Evolutionary conservation across 37 sponge, comb jelly and placozoan species (phyloP).

Genomic region (Chondrosia reniformis): DNA sequence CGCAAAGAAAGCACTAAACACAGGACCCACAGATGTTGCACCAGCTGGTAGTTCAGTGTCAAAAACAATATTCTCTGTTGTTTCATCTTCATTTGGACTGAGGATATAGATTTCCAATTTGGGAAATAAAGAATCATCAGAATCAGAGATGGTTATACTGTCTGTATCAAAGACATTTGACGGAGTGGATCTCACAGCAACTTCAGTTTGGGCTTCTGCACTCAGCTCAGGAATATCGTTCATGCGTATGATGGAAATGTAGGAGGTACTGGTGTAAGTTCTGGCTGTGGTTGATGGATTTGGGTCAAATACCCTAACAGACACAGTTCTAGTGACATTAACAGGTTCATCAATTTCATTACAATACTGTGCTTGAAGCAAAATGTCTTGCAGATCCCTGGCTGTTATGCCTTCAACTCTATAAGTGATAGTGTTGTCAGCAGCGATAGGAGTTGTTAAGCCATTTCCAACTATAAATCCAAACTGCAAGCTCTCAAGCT

Average conservation of each 20-base stretch:
- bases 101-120: slow-evolving; percentile 40
- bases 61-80: slow-evolving; percentile 55
- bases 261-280: background rate
- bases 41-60: slow-evolving; percentile 27
- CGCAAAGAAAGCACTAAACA: background rate
- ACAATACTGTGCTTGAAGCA: slow-evolving; percentile 34
- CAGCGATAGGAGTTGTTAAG: background rate
- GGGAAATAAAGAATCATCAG: slow-evolving; percentile 46
- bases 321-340: slow-evolving; percentile 26
- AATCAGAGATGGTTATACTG: slow-evolving; percentile 41
- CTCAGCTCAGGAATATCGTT: slow-evolving; percentile 61
- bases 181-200: slow-evolving; percentile 41
- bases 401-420: background rate
- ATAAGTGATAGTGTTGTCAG: background rate
- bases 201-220: slow-evolving; percentile 21
- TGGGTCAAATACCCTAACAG: slow-evolving; percentile 20
- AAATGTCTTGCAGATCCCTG: background rate
- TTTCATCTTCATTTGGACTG: slow-evolving; percentile 44
- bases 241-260: slow-evolving; percentile 27
- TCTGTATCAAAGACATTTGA: slow-evolving; percentile 38
- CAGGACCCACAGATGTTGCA: slow-evolving; percentile 43
- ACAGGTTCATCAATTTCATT: slow-evolving; percentile 68
- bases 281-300: background rate
- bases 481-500: background rate
- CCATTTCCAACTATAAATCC: background rate